Conservation (phyloP, 2,113 vertebrate genomes). For the Arizona elegans region DNA sequence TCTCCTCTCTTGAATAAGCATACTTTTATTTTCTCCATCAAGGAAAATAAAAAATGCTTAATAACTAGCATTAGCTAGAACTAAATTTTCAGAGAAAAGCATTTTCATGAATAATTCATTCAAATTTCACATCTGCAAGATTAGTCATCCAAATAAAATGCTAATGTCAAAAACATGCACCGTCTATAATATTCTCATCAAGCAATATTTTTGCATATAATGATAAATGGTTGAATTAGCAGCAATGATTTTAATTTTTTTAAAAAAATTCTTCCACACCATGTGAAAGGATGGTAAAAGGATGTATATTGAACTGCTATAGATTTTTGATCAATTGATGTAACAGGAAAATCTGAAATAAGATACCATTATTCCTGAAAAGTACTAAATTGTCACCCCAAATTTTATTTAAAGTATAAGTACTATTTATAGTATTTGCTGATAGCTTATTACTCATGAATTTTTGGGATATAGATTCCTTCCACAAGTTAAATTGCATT, state of each 20-base stretch:
- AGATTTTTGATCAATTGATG: conserved; percentile 37
- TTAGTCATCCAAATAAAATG: conserved; percentile 85
- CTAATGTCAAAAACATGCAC: conserved; percentile 82
- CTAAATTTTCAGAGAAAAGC: conserved; percentile 77
- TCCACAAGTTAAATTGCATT: neutral
- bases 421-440: neutral
- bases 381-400: neutral
- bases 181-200: conserved; percentile 82
- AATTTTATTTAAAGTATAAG: neutral
- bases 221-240: conserved; percentile 82
- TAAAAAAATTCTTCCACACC: conserved; percentile 74
- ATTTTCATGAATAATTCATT: conserved; percentile 81
- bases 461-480: neutral
- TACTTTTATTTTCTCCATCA: conserved; percentile 64
- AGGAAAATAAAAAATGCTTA: conserved; percentile 74
- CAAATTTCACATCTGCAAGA: conserved; percentile 81
- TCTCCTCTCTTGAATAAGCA: conserved; percentile 38
- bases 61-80: conserved; percentile 77
- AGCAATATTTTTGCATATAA: conserved; percentile 81
- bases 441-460: neutral
- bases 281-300: conserved; percentile 35
- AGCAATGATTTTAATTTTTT: conserved; percentile 73
- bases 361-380: neutral
- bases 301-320: conserved; percentile 40
- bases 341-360: neutral